These are phyloP conservation scores for Squalus acanthias DNA, from an alignment of 2,797 vertebrate species.

Conservation along the genomic window DNA sequence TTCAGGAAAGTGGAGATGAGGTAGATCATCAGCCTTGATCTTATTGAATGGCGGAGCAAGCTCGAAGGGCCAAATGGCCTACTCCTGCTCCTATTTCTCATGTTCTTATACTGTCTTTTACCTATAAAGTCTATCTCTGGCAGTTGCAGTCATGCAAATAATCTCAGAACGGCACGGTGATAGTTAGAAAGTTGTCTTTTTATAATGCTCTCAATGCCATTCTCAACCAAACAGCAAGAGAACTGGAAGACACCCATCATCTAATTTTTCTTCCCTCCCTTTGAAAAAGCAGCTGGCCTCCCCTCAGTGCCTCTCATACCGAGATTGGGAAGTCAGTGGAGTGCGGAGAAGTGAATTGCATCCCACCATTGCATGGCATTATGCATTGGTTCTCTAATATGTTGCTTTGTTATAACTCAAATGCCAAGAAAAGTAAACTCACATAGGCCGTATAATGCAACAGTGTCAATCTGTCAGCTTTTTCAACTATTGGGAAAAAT, in stretches of 20 bases:
- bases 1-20: too few species aligned
- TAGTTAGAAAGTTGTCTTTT: neutral
- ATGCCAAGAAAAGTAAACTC: neutral
- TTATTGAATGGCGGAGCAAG: too few species aligned
- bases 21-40: too few species aligned
- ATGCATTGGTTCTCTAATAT: neutral
- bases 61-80: too few species aligned
- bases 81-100: too few species aligned
- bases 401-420: neutral
- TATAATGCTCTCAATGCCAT: neutral
- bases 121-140: neutral
- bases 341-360: neutral
- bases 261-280: neutral
- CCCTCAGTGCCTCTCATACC: neutral
- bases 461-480: neutral
- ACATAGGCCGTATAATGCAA: neutral
- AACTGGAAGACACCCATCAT: neutral
- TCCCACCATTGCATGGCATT: neutral
- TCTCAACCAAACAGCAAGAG: neutral
- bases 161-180: neutral
- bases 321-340: neutral
- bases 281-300: neutral
- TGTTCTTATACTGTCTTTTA: neutral
- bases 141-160: neutral
- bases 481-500: slow-evolving; percentile 1